Percentiles rank a stretch among this genome's conserved stretches.
Evolutionary conservation across 2,797 vertebrate species (phyloP).

Genomic region (Menidia menidia): DNA sequence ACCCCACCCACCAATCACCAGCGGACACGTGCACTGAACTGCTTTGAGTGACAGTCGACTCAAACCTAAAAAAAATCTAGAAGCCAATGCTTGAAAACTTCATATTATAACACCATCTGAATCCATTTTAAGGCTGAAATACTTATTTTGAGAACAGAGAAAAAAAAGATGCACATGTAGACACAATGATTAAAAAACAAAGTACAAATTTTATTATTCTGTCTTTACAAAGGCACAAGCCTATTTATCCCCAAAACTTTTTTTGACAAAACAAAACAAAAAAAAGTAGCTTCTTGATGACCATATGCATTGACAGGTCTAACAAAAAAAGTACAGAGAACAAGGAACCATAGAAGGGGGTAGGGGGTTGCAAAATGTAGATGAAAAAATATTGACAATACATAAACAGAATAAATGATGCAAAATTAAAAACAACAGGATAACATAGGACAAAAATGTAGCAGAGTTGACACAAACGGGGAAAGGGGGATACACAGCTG

Average conservation of each 20-base stretch:
- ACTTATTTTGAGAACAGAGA: neutral
- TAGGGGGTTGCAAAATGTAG: slow-evolving; percentile 58
- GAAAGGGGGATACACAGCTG: slow-evolving; percentile 68
- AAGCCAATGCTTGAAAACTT: slow-evolving; percentile 2
- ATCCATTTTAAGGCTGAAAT: slow-evolving; percentile 1
- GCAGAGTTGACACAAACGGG: slow-evolving; percentile 46
- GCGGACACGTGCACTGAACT: slow-evolving; percentile 51
- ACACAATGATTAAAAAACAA: slow-evolving; percentile 91
- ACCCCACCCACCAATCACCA: slow-evolving; percentile 52
- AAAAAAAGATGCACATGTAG: slow-evolving; percentile 33
- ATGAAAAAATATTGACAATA: slow-evolving; percentile 47
- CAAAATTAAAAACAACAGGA: slow-evolving; percentile 47
- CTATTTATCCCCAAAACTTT: slow-evolving; percentile 89
- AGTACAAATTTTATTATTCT: slow-evolving; percentile 99
- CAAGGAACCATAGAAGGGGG: slow-evolving; percentile 27
- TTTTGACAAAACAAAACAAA: slow-evolving; percentile 79
- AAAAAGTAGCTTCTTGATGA: slow-evolving; percentile 94
- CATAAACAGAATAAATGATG: slow-evolving; percentile 42
- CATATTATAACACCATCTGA: neutral
- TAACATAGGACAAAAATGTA: slow-evolving; percentile 62
- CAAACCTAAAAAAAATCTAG: slow-evolving; percentile 2
- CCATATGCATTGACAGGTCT: slow-evolving; percentile 84
- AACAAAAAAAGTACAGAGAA: slow-evolving; percentile 70
- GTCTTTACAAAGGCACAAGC: slow-evolving; percentile 99
- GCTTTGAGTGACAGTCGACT: slow-evolving; percentile 22